Evolutionary conservation across 2,113 vertebrate species (phyloP).

Genomic region (Baryphthengus martii): DNA sequence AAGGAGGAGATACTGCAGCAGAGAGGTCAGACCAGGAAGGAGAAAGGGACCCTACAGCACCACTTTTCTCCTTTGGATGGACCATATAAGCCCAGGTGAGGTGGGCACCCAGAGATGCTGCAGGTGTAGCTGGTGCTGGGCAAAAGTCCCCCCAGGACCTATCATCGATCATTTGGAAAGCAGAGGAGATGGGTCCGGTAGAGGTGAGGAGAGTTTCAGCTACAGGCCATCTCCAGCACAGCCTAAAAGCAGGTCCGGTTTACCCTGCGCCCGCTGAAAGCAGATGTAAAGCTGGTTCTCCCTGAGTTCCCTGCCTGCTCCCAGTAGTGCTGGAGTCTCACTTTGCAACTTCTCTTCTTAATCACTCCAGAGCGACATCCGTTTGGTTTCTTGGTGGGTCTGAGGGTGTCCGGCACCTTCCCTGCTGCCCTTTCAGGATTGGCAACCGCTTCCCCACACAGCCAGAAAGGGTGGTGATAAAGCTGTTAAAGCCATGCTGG

Average conservation of each 20-base stretch:
- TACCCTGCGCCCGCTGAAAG: background rate
- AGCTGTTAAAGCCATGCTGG: background rate
- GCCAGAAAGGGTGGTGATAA: background rate
- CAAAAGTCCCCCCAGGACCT: background rate
- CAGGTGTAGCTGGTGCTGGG: background rate
- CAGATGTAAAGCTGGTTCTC: background rate
- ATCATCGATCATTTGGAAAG: fast-evolving
- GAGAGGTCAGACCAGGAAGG: background rate
- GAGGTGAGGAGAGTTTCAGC: background rate
- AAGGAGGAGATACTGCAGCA: background rate
- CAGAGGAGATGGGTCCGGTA: background rate
- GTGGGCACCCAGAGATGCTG: background rate
- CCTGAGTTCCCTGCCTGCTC: background rate
- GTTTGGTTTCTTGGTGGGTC: background rate
- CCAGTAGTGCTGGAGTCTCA: fast-evolving
- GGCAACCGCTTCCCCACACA: background rate
- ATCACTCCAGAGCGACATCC: fast-evolving
- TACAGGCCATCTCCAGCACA: background rate
- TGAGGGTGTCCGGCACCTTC: background rate
- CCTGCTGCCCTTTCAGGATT: background rate
- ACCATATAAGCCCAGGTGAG: background rate
- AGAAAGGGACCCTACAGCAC: background rate
- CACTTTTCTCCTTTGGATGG: background rate
- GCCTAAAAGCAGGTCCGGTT: background rate
- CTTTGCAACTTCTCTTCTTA: background rate